Evolutionary conservation across 2,888 invertebrate genomes (phyloP), one percentile per base, ranked within the genome.

Genomic region (Loripinus fragilis): DNA sequence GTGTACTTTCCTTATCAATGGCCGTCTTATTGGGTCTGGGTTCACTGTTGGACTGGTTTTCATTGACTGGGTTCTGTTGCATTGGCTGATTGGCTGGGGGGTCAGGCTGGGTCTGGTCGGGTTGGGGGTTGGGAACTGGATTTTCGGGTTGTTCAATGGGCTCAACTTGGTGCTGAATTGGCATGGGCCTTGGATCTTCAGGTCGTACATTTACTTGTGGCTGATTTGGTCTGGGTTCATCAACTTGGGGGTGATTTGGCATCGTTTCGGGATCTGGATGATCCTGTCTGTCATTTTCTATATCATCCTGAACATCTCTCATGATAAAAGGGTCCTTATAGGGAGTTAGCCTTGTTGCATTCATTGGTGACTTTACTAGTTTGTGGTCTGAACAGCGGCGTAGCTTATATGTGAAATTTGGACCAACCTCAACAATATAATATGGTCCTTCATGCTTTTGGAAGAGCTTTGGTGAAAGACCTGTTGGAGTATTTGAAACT

Each of bases 251-350:
- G 5, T 48, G 5, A 17, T 20, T 17, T 17, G 5, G 48, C 12
- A 20, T 3, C 8, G 3, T n/a, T 7, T 5, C 48, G 7, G 25
- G 52, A 15, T 23, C 12, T 8, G 2, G 23, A 5, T 25, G n/a
- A n/a, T n/a, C n/a, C n/a, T n/a, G n/a, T n/a, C n/a, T n/a, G n/a
- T n/a, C n/a, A n/a, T n/a, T n/a, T n/a, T n/a, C n/a, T n/a, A n/a
- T 25, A 25, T n/a, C 23, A 20, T 83, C 3, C 76, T 77, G 70
- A 83, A 28, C 65, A 85, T 67, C 67, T 28, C 67, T 41, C 42
- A 67, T 45, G 2, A 67, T 67, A 23, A 41, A 67, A 10, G 67
- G 67, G 28, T 67, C 67, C 42, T 67, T 67, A 38, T 67, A 67
- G 23, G 2, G 12, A 2, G 23, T 45, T 5, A 67, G 20, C 17